These are phyloP conservation scores for Cataglyphis albicans DNA, from an alignment of 2,888 invertebrate species.

Conservation along the genomic window DNA sequence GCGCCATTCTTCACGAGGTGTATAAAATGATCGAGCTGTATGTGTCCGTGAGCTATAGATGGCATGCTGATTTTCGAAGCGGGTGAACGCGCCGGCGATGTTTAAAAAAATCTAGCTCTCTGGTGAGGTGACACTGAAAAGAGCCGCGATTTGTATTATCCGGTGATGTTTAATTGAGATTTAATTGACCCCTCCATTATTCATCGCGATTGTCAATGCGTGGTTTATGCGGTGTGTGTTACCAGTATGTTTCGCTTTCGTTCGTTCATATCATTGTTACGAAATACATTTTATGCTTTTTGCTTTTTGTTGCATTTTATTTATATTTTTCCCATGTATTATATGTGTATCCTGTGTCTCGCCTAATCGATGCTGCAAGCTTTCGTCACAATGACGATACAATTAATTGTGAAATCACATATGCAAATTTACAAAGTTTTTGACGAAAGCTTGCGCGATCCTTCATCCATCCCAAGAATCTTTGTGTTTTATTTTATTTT, in stretches of 20 bases:
- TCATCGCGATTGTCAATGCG: constrained; percentile 81
- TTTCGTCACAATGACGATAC: not conserved
- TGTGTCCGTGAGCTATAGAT: constrained; percentile 54
- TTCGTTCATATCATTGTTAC: constrained; percentile 67
- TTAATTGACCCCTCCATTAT: constrained; percentile 82
- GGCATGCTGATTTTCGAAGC: constrained; percentile 66
- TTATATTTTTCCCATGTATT: constrained; percentile 59
- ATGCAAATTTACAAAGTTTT: not conserved
- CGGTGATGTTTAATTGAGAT: constrained; percentile 80
- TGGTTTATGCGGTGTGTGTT: constrained; percentile 71
- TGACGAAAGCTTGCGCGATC: constrained; percentile 26
- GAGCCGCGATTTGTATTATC: constrained; percentile 77
- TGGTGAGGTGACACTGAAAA: constrained; percentile 69
- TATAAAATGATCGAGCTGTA: constrained; percentile 52
- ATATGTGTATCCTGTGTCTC: constrained; percentile 52
- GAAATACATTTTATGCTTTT: constrained; percentile 75
- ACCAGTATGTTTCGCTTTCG: constrained; percentile 75
- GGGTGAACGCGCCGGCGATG: constrained; percentile 62
- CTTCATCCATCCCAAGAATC: constrained; percentile 1
- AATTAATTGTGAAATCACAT: not conserved
- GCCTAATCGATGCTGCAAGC: constrained; percentile 36
- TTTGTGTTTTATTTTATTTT: constrained; percentile 17
- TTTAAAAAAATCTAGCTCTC: constrained; percentile 62
- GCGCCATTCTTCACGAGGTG: constrained; percentile 62
- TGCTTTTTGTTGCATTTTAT: constrained; percentile 72